Conservation (phyloP, 2,113 vertebrate genomes). For the Albula goreensis region DNA sequence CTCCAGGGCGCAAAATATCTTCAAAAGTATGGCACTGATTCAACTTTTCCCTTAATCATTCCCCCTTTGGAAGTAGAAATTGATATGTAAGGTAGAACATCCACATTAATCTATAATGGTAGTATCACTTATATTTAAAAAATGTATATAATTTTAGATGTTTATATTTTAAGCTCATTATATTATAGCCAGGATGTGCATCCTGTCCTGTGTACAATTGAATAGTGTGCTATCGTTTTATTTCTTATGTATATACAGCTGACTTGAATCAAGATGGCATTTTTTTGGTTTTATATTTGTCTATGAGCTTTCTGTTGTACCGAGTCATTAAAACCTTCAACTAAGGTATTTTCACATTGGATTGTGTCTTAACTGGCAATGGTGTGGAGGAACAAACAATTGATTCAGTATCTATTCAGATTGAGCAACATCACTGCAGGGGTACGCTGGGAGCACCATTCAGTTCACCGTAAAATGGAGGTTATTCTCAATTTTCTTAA, state of each 20-base stretch:
- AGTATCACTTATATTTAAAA: neutral
- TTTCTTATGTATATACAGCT: neutral
- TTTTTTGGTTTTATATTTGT: too few relatives aligned
- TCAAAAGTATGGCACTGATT: neutral
- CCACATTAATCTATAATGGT: neutral
- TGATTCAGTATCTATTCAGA: too few relatives aligned
- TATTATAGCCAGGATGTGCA: neutral
- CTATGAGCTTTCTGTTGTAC: too few relatives aligned
- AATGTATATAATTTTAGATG: neutral
- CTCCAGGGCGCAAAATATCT: neutral
- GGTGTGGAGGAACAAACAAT: too few relatives aligned
- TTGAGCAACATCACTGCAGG: too few relatives aligned
- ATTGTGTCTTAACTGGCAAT: too few relatives aligned
- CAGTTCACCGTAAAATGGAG: too few relatives aligned
- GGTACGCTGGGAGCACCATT: too few relatives aligned
- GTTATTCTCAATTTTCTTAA: too few relatives aligned
- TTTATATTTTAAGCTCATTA: neutral
- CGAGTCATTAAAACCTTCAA: too few relatives aligned
- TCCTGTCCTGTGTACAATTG: neutral
- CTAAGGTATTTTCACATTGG: too few relatives aligned
- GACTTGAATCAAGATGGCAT: too few relatives aligned
- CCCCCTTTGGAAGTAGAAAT: conserved; percentile 10
- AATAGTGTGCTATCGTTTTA: neutral
- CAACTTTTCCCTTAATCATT: neutral
- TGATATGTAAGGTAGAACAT: neutral